A percentile compares a stretch with the other conserved stretches of the same genome.
Conservation (phyloP, 2,113 vertebrate species). For the Antidorcas marsupialis region DNA sequence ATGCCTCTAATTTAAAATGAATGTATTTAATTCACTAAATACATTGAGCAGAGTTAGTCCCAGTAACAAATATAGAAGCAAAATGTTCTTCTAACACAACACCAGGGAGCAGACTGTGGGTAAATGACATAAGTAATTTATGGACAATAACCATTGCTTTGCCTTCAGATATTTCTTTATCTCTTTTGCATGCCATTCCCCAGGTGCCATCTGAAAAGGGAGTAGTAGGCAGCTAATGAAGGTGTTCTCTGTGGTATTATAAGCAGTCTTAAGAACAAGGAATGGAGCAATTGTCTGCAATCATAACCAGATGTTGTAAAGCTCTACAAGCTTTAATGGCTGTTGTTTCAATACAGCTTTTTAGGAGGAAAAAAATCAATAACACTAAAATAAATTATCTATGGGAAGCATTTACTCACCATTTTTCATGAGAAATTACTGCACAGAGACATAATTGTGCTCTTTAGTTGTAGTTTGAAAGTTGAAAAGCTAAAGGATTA, state of each 20-base stretch:
- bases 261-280: slow-evolving; percentile 26
- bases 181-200: slow-evolving; percentile 21
- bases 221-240: slow-evolving; percentile 27
- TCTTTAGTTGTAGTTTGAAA: slow-evolving; percentile 41
- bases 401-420: slow-evolving; percentile 41
- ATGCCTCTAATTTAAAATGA: slow-evolving; percentile 14
- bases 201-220: slow-evolving; percentile 2
- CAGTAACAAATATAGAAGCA: slow-evolving; percentile 13
- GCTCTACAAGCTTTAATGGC: slow-evolving; percentile 48
- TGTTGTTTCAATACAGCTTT: slow-evolving; percentile 46
- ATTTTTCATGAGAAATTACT: slow-evolving; percentile 51
- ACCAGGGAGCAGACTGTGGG: not conserved
- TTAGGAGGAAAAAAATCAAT: slow-evolving; percentile 30
- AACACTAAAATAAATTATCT: slow-evolving; percentile 63
- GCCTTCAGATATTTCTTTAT: slow-evolving; percentile 45
- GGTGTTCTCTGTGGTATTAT: slow-evolving; percentile 25
- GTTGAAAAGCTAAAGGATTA: slow-evolving; percentile 37
- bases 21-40: slow-evolving; percentile 38
- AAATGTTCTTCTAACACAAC: not conserved
- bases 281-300: slow-evolving; percentile 38
- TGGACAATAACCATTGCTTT: not conserved
- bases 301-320: slow-evolving; percentile 47
- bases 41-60: not conserved
- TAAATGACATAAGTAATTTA: slow-evolving; percentile 43
- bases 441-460: slow-evolving; percentile 19